Conservation (phyloP, 1,140 invertebrate genomes). For the Uloborus diversus region DNA sequence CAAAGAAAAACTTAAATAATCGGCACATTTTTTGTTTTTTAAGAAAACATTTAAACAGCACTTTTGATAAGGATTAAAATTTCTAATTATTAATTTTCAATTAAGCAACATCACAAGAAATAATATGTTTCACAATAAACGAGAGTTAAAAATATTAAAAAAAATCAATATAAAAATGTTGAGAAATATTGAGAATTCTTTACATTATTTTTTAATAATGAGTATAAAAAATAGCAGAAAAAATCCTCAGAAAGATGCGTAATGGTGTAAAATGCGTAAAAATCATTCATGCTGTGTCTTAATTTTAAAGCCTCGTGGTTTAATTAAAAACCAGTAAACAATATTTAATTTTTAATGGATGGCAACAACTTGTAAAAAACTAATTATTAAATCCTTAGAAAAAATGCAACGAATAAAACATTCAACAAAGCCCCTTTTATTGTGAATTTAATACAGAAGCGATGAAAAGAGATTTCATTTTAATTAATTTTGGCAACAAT, state of each 20-base stretch:
- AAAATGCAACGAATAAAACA: background rate
- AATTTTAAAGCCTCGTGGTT: background rate
- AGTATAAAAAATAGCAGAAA: background rate
- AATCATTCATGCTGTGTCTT: too few species aligned
- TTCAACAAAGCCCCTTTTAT: constrained; percentile 7
- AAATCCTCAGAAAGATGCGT: background rate
- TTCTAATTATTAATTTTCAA: too few species aligned
- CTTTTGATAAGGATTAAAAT: too few species aligned
- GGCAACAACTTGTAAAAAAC: background rate
- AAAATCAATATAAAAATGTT: too few species aligned
- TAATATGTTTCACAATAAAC: too few species aligned
- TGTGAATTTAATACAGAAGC: background rate
- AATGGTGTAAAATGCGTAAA: background rate
- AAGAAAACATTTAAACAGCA: too few species aligned
- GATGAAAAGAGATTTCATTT: background rate
- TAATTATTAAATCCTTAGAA: background rate
- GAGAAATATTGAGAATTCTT: too few species aligned
- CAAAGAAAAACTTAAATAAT: too few species aligned
- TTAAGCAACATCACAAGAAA: too few species aligned
- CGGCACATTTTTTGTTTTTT: too few species aligned
- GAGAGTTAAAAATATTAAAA: too few species aligned
- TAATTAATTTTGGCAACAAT: background rate
- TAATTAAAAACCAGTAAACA: constrained; percentile 14
- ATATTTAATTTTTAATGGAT: constrained; percentile 7
- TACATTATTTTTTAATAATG: background rate